Evolutionary conservation across 2,113 vertebrate species (phyloP), one percentile per base, ranked within the genome.

Genomic region (Amblyornis subalaris): DNA sequence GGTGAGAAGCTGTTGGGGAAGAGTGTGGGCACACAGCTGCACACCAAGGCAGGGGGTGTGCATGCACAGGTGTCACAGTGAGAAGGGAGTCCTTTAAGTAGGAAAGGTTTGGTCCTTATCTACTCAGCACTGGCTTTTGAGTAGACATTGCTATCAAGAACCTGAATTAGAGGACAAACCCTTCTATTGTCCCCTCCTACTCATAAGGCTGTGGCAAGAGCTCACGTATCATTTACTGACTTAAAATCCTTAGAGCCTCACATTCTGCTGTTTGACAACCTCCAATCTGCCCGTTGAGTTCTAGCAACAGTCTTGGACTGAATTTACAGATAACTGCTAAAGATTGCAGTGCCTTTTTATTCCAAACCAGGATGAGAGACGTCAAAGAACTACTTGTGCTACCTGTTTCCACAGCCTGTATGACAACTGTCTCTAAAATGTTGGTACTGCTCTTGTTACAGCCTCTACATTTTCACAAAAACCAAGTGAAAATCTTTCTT

Each of bases 1-100:
- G 95, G 98, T 98, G 77, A 94, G 96, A 6, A 14, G 11, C 44
- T 72, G 33, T 4, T 1, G 3, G 54, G 36, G 15, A 8, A 22
- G 5, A 5, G 3, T 0, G 7, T 14, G 51, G 28, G 40, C 54
- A 61, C 40, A 22, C 6, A 64, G 40, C 36, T 93, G 64, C 50
- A 28, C 23, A 23, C 20, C 3, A 3, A 16, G 21, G n/a, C 33
- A 40, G 23, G 5, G n/a, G 8, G 33, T 5, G 9, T 25, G n/a
- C 47, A 12, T 2, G n/a, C 33, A 24, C 21, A 6, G 6, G 4
- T 22, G 48, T 8, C 47, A 45, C 5, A 2, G 54, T 40, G 29
- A 72, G 11, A 65, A 28, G 44, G 33, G 36, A 54, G 15, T 14
- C 12, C 55, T 69, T n/a, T 22, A 14, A 24, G 22, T 3, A 14